These are phyloP conservation scores for Conger conger DNA, from an alignment of 2,113 vertebrate species.

Conservation along the genomic window DNA sequence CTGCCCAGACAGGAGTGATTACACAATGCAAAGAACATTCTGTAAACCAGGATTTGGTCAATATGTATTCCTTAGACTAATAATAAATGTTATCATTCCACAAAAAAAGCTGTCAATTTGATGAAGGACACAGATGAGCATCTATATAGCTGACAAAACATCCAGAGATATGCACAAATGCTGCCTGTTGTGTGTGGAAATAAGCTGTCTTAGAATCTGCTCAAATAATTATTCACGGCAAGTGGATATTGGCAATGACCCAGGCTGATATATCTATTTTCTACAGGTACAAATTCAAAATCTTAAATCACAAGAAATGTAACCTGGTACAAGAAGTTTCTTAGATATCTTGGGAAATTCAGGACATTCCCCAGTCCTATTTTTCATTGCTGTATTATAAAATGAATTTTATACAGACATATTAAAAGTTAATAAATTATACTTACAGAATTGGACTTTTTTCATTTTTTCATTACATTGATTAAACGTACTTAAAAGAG, in stretches of 20 bases:
- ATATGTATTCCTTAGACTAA: constrained; percentile 73
- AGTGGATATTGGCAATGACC: constrained; percentile 38
- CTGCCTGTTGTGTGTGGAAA: constrained; percentile 55
- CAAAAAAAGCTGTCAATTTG: constrained; percentile 76
- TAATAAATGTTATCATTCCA: constrained; percentile 78
- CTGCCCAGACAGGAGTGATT: constrained; percentile 72
- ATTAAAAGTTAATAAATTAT: background rate
- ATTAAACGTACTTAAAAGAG: no score
- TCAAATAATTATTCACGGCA: constrained; percentile 62
- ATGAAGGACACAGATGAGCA: constrained; percentile 79
- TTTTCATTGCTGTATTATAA: background rate
- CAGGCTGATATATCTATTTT: background rate
- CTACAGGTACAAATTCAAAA: background rate
- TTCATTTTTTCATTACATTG: no score
- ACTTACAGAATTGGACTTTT: background rate
- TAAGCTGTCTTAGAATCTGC: constrained; percentile 53
- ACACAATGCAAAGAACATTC: constrained; percentile 66
- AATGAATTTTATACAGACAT: background rate
- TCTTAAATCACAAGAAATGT: background rate
- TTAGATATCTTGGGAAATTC: background rate
- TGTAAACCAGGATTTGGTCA: constrained; percentile 67
- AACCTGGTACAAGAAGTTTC: background rate
- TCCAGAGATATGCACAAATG: constrained; percentile 77
- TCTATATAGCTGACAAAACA: constrained; percentile 73
- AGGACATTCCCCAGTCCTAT: background rate